Evolutionary conservation across 1,140 invertebrate species (phyloP).

Genomic region (Heliconius melpomene): DNA sequence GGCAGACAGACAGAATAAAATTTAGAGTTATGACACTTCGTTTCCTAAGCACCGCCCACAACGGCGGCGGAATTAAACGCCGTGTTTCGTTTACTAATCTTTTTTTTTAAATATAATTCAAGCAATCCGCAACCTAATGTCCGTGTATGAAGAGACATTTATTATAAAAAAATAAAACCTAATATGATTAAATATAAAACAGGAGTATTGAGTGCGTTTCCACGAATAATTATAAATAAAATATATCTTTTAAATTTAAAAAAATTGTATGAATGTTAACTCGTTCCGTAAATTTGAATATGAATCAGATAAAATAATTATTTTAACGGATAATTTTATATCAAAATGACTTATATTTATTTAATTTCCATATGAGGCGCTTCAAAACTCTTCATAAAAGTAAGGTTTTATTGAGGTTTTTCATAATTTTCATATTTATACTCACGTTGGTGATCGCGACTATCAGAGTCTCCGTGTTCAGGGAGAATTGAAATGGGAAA

Average conservation of each 20-base stretch:
- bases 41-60: too few relatives aligned
- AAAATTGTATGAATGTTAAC: neutral
- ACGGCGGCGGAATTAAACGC: too few relatives aligned
- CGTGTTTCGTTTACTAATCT: too few relatives aligned
- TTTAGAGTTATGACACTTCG: too few relatives aligned
- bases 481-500: neutral
- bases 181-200: neutral
- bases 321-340: neutral
- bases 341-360: neutral
- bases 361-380: neutral
- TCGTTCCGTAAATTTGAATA: neutral
- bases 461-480: neutral
- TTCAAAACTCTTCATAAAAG: neutral
- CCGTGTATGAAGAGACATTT: neutral
- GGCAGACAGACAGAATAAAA: too few relatives aligned
- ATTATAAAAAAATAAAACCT: neutral
- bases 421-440: neutral
- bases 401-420: neutral
- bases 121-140: too few relatives aligned
- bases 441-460: neutral
- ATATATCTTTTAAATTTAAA: neutral
- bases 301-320: neutral
- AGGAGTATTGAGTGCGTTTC: neutral
- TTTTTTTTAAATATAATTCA: too few relatives aligned
- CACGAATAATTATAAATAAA: neutral